phyloP scores from a whole-genome alignment of 2,797 vertebrate species.

The Platalea minor region DNA sequence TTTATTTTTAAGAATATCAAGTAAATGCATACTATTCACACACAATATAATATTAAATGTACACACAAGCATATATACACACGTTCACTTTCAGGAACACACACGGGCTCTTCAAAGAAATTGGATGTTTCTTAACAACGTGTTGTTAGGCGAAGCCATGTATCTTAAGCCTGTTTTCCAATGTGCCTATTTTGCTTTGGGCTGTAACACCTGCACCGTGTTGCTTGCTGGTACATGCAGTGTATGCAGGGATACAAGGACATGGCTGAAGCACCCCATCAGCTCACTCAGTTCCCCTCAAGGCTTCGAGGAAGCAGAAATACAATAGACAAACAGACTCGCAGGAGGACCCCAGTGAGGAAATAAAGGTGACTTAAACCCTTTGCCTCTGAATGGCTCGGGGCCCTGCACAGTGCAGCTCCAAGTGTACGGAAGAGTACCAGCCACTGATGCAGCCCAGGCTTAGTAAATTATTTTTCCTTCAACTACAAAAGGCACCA shows the following conservation, averaged over 20 bases:
- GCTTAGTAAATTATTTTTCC: background rate
- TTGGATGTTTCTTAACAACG: background rate
- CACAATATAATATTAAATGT: background rate
- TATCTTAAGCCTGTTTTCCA: background rate
- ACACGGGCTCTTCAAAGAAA: background rate
- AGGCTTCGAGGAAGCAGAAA: background rate
- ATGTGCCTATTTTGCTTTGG: background rate
- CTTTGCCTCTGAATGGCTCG: fast-evolving
- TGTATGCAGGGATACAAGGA: background rate
- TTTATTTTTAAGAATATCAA: background rate
- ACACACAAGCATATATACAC: background rate
- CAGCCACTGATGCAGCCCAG: background rate
- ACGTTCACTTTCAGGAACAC: background rate
- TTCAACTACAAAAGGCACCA: background rate
- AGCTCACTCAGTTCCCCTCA: background rate
- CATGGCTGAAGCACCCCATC: fast-evolving
- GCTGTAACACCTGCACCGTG: background rate
- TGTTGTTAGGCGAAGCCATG: background rate
- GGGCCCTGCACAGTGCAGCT: background rate
- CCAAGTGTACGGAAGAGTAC: background rate
- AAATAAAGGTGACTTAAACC: background rate
- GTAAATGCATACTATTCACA: background rate
- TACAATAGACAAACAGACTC: background rate
- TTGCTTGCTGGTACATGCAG: fast-evolving
- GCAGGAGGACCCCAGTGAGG: background rate